Evolutionary conservation across 2,888 invertebrate genomes (phyloP).

Genomic region (Himalopsyche kuldschensis): DNA sequence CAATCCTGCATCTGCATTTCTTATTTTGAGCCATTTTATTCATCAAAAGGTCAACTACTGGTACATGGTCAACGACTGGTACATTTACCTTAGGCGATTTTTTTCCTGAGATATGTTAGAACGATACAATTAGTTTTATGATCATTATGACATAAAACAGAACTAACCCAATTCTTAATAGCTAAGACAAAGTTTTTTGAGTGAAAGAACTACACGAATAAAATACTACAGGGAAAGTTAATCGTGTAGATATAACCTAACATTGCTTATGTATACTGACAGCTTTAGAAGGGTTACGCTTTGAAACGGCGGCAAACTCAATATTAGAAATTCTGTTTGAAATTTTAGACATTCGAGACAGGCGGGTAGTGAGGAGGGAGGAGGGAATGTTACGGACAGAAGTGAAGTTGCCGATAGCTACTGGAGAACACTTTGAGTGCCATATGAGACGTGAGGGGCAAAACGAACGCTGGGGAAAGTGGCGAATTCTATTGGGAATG

Average conservation of each 20-base stretch:
- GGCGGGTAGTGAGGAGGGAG: slow-evolving; percentile 14
- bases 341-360: slow-evolving; percentile 39
- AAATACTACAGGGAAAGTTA: neutral
- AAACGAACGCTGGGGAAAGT: neutral
- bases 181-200: too few relatives aligned
- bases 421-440: neutral
- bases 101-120: too few relatives aligned
- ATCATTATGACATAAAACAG: too few relatives aligned
- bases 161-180: too few relatives aligned
- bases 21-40: too few relatives aligned
- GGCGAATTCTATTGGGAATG: neutral
- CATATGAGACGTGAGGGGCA: neutral
- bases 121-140: too few relatives aligned
- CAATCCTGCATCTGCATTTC: too few relatives aligned
- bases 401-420: neutral
- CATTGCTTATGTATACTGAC: neutral
- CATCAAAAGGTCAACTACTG: too few relatives aligned
- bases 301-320: slow-evolving; percentile 22
- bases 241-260: neutral
- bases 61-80: too few relatives aligned
- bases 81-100: too few relatives aligned
- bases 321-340: slow-evolving; percentile 40
- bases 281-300: neutral
- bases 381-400: neutral
- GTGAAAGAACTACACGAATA: neutral